Conservation (phyloP, 2,113 vertebrate species). For the Plecotus auritus region DNA sequence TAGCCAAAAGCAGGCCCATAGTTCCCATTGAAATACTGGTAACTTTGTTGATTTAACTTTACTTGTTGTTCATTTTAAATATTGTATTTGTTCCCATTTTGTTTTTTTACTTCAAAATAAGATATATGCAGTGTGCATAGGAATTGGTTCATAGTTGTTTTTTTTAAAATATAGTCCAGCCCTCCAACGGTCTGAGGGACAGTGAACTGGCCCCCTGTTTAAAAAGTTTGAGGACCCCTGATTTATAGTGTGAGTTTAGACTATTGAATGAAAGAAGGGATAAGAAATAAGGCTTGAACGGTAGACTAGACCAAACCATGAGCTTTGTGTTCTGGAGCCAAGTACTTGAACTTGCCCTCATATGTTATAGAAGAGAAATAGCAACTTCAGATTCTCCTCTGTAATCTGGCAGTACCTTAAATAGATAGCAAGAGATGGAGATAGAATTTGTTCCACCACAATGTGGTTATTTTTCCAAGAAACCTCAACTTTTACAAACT, state of each 20-base stretch:
- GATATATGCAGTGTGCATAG: too few species aligned
- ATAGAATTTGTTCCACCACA: not conserved
- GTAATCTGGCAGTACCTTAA: not conserved
- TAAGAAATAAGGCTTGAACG: not conserved
- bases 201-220: too few species aligned
- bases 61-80: too few species aligned
- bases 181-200: too few species aligned
- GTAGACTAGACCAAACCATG: not conserved
- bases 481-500: not conserved
- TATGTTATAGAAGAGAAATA: not conserved
- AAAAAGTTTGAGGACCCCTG: too few species aligned
- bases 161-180: too few species aligned
- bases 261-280: not conserved
- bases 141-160: too few species aligned
- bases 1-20: too few species aligned
- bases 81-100: too few species aligned
- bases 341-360: not conserved
- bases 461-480: not conserved
- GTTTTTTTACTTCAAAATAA: too few species aligned
- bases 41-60: too few species aligned
- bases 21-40: too few species aligned
- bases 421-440: not conserved
- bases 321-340: not conserved
- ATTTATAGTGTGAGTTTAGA: not conserved
- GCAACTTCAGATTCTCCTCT: not conserved